Base-by-base conservation (phyloP, 2,797 vertebrate species). In the Aselliscus stoliczkanus region DNA sequence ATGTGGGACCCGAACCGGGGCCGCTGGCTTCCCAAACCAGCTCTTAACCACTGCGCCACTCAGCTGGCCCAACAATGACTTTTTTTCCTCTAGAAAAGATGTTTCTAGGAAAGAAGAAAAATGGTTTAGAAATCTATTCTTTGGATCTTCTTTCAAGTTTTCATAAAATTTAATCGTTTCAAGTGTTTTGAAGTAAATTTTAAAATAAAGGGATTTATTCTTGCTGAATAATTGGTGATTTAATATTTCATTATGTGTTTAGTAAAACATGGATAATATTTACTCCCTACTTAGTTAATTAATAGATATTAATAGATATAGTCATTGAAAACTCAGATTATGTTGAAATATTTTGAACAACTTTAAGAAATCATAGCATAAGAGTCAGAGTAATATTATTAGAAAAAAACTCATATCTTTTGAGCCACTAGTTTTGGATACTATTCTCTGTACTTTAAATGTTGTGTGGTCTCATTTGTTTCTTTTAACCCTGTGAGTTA, bases 101-200 rank as follows among this genome's bases (percentile, higher is more conserved):
- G 5, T 84, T 89, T 80, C 37, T 75, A 50, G 27, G 27, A 69
- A 92, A 42, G 18, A 90, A 64, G 42, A 44, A 75, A 73, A 83
- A 62, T 70, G 52, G 4, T 15, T 64, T 93, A 83, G 27, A 89
- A 86, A 83, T 77, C 1, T 44, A 15, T 90, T 89, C 20, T 86
- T 42, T 31, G 25, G 1, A 21, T 54, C 2, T 52, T 73, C 39
- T 58, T 34, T 83, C 37, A 95, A 18, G 29, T 72, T 85, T 93
- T 94, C 13, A 76, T 92, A 25, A 88, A 75, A 50, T 21, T 76
- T 82, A 67, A 67, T 69, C n/a, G 14, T 52, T 54, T 80, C 9
- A 81, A 39, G 9, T 62, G 86, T 64, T 97, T 96, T 79, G 15
- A 94, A 91, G 75, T 85, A 52, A 75, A 86, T 72, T 86, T 95